Evolutionary conservation across 2,888 invertebrate species (phyloP).

Genomic region (Copidosoma aretas): DNA sequence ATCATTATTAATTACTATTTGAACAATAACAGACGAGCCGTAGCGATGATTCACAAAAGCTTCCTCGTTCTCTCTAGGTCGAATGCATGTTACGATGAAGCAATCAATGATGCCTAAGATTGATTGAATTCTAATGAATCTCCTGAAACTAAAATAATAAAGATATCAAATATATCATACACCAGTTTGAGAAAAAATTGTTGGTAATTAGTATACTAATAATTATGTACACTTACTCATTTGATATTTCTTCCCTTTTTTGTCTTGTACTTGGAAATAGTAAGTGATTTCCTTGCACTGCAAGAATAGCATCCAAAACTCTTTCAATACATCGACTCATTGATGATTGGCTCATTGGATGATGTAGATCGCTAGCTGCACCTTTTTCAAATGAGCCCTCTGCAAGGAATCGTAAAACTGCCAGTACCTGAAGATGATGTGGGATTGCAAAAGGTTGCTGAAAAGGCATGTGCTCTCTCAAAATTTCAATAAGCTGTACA

Average conservation of each 20-base stretch:
- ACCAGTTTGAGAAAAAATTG: not conserved
- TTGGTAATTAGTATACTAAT: too few relatives aligned
- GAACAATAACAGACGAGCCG: not conserved
- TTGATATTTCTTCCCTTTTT: not conserved
- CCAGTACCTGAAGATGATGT: slow-evolving; percentile 1
- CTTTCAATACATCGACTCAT: not conserved
- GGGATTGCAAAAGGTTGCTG: not conserved
- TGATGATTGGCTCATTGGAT: not conserved
- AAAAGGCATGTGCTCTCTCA: not conserved
- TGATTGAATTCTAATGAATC: not conserved
- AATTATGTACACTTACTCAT: not conserved
- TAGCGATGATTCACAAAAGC: not conserved
- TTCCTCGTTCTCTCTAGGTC: not conserved
- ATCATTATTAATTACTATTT: not conserved
- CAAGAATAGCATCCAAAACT: not conserved
- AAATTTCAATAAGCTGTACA: not conserved
- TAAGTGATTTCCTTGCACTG: not conserved
- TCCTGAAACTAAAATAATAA: not conserved
- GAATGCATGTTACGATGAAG: not conserved
- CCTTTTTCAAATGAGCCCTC: slow-evolving; percentile 3
- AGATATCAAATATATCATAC: not conserved
- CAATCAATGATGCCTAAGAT: not conserved
- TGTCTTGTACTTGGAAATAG: not conserved
- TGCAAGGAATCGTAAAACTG: slow-evolving; percentile 6
- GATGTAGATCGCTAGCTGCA: not conserved